Evolutionary conservation across 2,888 invertebrate species (phyloP), one percentile per base, ranked within the genome.

Genomic region (Torymus texanus): DNA sequence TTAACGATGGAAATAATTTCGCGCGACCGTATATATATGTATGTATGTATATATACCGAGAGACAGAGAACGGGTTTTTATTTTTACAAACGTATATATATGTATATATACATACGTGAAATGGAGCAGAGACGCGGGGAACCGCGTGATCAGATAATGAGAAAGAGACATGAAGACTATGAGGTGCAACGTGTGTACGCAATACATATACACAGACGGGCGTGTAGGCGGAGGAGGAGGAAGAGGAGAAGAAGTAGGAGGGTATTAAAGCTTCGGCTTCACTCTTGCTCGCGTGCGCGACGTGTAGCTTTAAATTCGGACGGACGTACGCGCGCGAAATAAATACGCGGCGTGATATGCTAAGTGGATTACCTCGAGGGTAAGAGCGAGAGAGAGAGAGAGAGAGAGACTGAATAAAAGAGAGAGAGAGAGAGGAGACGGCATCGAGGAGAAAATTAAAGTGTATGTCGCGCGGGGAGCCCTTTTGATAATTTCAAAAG

Each of bases 1-100:
- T 87, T 87, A 87, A 86, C 84, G 87, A 86, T 83, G 84, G 78
- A 83, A 85, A 85, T 87, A 85, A 87, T 87, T 86, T 84, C 80
- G 82, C 77, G 83, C 29, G 29, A 3, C 29, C 29, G 29, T 29
- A 24, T 24, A 24, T 24, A 3, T n/a, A n/a, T 21, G 21, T 21
- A 21, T 21, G 2, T 1, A 21, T n/a, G n/a, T 21, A 21, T 21
- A 21, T 21, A 21, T 21, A 21, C 1, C 29, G 5, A 29, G 29
- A 29, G 29, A 29, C 29, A 79, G 80, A 82, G 83, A 85, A 84
- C 83, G 82, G 85, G 85, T 87, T 85, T 84, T 78, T 80, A 2
- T 5, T 29, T 5, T 5, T n/a, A n/a, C n/a, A 29, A 29, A 5
- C 2, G 5, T 21, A 21, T 21, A 2, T 21, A 21, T 21, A 21